Evolutionary conservation across 2,113 vertebrate species (phyloP), one percentile per base, ranked within the genome.

Genomic region (Misgurnus mizolepis): DNA sequence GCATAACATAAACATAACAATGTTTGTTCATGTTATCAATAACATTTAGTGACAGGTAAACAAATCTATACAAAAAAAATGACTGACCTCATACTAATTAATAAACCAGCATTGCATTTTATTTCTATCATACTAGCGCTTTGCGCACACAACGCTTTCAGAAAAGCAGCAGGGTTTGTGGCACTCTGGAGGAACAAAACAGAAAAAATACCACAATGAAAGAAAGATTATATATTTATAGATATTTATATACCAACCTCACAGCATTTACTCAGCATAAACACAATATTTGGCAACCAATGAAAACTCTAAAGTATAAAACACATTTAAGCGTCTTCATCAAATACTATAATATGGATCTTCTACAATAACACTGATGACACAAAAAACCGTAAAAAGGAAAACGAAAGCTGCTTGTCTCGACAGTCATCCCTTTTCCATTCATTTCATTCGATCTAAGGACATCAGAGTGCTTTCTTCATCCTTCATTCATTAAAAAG

Each of bases 241-340:
- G 34, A 69, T 22, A 41, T 74, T 74, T 72, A 78, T 78, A 47
- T 70, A 81, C 69, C 77, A 75, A 81, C 70, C 82, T 55, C 70
- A 76, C 80, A 85, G 88, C 85, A 81, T 87, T 86, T 89, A 90
- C 87, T 86, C 84, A 88, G 88, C 87, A 89, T 85, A 77, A 89
- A 80, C 91, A 91, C 86, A 91, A 89, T 87, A 80, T 91, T 93
- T 93, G 92, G 92, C 92, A 92, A 91, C 88, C 87, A 89, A 88
- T 89, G 90, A 92, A 87, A 89, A 88, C 86, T 89, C 87, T 88
- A 90, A 81, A 78, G 58, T 82, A 85, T 67, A 85, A 81, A 87
- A 83, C 77, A 82, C 76, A 69, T 79, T 77, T 62, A 68, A 82
- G 71, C 81, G 88, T 88, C 87, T 86, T 91, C 90, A 90, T 88